Evolutionary conservation across 1,140 invertebrate species (phyloP).

Genomic region (Formica selysi): DNA sequence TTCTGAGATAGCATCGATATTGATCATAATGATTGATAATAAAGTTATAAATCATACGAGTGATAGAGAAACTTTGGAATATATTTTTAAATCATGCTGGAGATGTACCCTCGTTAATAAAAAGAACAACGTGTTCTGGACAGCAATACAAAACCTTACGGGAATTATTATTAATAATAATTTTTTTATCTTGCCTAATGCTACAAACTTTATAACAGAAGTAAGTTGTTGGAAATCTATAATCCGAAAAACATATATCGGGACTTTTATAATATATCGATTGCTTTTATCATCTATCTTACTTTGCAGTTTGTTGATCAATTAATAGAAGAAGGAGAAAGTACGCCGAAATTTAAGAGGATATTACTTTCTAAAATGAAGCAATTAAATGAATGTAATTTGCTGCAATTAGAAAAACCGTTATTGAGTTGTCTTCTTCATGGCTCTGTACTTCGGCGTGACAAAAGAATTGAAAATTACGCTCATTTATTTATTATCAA

Average conservation of each 20-base stretch:
- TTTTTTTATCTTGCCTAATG: constrained; percentile 59
- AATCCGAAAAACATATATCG: constrained; percentile 3
- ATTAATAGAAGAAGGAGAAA: constrained; percentile 75
- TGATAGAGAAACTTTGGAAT: constrained; percentile 67
- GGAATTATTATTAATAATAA: constrained; percentile 71
- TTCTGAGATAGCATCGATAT: constrained; percentile 63
- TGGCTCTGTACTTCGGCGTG: constrained; percentile 73
- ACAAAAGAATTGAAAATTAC: constrained; percentile 78
- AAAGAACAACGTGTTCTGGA: constrained; percentile 77
- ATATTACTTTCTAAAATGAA: constrained; percentile 75
- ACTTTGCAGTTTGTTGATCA: constrained; percentile 72
- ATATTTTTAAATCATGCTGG: constrained; percentile 76
- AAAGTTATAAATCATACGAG: constrained; percentile 44
- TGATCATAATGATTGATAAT: constrained; percentile 56
- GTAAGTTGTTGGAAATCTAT: constrained; percentile 66
- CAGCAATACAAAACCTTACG: constrained; percentile 68
- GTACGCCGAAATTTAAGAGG: constrained; percentile 73
- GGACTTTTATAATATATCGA: constrained; percentile 20
- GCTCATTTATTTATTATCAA: constrained; percentile 59
- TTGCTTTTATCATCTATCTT: constrained; percentile 5
- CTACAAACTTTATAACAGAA: constrained; percentile 41
- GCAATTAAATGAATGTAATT: constrained; percentile 45
- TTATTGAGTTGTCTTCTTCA: constrained; percentile 78
- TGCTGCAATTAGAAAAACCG: constrained; percentile 61
- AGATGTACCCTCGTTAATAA: constrained; percentile 74